These are phyloP conservation scores for Drosophila murphyi DNA, from an alignment of 1,140 invertebrate species.

Conservation along the genomic window DNA sequence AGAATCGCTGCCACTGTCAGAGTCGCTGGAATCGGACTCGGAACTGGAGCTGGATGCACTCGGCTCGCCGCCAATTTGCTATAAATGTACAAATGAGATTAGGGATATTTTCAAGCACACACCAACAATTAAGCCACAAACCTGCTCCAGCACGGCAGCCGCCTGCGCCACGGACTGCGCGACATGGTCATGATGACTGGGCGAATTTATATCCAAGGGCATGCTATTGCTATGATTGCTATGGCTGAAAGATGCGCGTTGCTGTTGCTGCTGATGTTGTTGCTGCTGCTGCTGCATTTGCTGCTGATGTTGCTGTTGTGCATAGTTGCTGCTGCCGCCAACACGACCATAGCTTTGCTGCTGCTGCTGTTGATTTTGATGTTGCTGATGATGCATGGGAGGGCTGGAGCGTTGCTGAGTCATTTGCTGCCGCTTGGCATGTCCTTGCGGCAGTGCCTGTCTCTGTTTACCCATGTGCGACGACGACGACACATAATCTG, in stretches of 20 bases:
- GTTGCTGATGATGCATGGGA: conserved; percentile 67
- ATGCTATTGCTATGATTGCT: conserved; percentile 59
- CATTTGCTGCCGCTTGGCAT: conserved; percentile 66
- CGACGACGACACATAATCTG: conserved; percentile 44
- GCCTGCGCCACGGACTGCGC: conserved; percentile 70
- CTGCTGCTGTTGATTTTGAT: conserved; percentile 54
- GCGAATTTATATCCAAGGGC: conserved; percentile 64
- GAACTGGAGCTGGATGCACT: conserved; percentile 82
- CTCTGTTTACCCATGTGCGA: conserved; percentile 59
- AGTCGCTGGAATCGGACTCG: conserved; percentile 84
- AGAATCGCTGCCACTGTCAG: conserved; percentile 84
- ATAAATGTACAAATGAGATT: conserved; percentile 17
- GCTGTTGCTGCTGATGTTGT: conserved; percentile 51
- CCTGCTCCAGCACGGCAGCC: conserved; percentile 76
- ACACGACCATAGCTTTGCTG: conserved; percentile 57
- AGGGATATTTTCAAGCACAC: not conserved
- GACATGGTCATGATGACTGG: conserved; percentile 57
- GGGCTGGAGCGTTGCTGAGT: conserved; percentile 60
- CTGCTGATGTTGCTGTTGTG: conserved; percentile 58
- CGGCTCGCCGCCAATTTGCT: conserved; percentile 77
- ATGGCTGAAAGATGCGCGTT: conserved; percentile 43
- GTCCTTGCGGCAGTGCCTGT: conserved; percentile 55
- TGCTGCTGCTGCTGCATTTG: conserved; percentile 28
- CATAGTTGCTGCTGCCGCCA: conserved; percentile 49
- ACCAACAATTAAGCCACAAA: conserved; percentile 16